Evolutionary conservation across 2,797 vertebrate species (phyloP).

Genomic region (Coreius guichenoti): DNA sequence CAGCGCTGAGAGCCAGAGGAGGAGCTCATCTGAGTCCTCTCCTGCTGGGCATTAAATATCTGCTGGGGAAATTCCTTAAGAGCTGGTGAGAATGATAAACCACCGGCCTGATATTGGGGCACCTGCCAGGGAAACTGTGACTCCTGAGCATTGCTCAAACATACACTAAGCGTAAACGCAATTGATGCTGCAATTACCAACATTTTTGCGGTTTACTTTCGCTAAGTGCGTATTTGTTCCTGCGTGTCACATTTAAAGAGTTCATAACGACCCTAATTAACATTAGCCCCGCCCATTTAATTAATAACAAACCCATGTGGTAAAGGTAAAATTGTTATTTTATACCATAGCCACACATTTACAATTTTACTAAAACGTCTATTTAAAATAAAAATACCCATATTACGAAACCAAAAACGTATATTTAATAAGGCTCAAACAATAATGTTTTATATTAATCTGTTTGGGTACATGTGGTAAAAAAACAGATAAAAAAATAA

Average conservation of each 20-base stretch:
- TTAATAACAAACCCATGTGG: neutral
- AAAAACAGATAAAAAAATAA: neutral
- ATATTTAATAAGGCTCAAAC: neutral
- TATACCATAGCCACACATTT: neutral
- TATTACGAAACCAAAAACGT: neutral
- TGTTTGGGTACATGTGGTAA: neutral
- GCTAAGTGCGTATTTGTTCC: neutral
- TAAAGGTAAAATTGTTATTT: neutral
- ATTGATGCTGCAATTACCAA: neutral
- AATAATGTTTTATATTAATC: neutral
- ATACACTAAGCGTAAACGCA: neutral
- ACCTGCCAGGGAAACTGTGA: neutral
- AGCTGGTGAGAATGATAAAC: neutral
- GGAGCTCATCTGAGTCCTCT: neutral
- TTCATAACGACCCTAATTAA: constrained; percentile 31
- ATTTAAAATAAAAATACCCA: neutral
- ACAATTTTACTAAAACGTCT: neutral
- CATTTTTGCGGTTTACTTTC: constrained; percentile 21
- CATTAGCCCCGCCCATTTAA: constrained; percentile 3
- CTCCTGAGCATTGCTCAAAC: constrained; percentile 10
- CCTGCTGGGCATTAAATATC: neutral
- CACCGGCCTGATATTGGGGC: neutral
- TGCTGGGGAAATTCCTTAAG: neutral
- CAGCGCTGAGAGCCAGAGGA: constrained; percentile 58
- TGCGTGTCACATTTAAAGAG: constrained; percentile 42